These are phyloP conservation scores for Paramuricea clavata DNA, from an alignment of 92 coral and sea anemone species.

Conservation along the genomic window DNA sequence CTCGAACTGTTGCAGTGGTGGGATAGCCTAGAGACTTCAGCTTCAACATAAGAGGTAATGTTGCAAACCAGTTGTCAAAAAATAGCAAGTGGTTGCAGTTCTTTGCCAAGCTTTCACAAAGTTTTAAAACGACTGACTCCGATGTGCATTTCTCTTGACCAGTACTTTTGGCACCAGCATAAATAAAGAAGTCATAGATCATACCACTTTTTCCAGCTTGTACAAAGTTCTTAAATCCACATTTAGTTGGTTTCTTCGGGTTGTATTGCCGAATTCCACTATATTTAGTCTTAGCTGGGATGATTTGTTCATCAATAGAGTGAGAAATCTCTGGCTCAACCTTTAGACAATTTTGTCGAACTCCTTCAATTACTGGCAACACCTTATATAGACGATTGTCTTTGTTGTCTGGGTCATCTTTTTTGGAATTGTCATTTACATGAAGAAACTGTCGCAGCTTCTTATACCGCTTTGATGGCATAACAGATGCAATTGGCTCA, in stretches of 20 bases:
- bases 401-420: too few species aligned
- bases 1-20: too few species aligned
- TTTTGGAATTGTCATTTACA: too few species aligned
- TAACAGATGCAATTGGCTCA: background rate
- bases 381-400: too few species aligned
- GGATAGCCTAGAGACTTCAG: too few species aligned
- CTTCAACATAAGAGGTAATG: background rate
- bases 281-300: too few species aligned
- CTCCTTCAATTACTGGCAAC: too few species aligned
- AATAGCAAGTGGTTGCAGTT: slow-evolving; percentile 12
- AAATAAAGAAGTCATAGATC: background rate
- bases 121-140: background rate
- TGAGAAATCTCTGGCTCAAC: background rate
- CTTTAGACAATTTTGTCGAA: background rate
- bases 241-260: too few species aligned
- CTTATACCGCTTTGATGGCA: background rate
- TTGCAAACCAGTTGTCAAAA: background rate
- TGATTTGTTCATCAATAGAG: too few species aligned
- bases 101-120: background rate
- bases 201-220: background rate
- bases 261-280: too few species aligned
- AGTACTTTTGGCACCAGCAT: slow-evolving; percentile 18
- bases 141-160: background rate
- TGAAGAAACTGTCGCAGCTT: too few species aligned
- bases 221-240: too few species aligned